A percentile compares a stretch with the other conserved stretches of the same genome.
Evolutionary conservation across 2,888 invertebrate genomes (phyloP).

Genomic region (Timema cristinae): DNA sequence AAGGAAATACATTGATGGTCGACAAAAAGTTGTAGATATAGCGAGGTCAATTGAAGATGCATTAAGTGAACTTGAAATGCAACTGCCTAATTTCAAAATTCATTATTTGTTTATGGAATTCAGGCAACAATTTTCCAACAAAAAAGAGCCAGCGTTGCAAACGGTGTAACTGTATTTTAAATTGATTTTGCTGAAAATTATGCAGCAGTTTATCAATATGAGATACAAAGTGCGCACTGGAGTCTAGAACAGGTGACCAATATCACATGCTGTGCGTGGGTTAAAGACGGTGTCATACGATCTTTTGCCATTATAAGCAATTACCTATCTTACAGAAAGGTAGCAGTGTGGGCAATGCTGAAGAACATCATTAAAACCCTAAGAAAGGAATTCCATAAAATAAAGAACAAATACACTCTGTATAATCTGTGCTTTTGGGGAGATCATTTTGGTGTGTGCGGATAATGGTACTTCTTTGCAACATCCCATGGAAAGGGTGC

Average conservation of each 20-base stretch:
- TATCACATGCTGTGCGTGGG: neutral
- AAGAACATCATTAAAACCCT: neutral
- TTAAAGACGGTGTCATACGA: neutral
- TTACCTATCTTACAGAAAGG: neutral
- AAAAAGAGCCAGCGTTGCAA: neutral
- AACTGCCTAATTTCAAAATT: too few relatives aligned
- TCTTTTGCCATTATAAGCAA: neutral
- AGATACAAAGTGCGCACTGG: constrained; percentile 9
- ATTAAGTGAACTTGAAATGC: too few relatives aligned
- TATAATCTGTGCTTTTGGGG: constrained; percentile 7
- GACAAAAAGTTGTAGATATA: neutral
- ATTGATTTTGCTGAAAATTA: constrained; percentile 11
- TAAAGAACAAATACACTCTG: constrained; percentile 4
- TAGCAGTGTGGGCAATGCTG: constrained; percentile 5
- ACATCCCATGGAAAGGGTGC: constrained; percentile 2
- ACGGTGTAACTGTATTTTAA: neutral
- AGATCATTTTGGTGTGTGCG: constrained; percentile 1
- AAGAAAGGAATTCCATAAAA: neutral
- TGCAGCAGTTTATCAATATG: neutral
- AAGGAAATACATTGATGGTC: neutral
- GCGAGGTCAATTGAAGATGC: neutral
- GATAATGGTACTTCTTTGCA: neutral
- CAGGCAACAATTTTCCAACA: neutral
- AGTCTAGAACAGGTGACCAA: neutral
- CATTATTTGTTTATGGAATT: neutral